Base-by-base conservation (phyloP, 2,797 vertebrate genomes). In the Rhinatrema bivittatum region DNA sequence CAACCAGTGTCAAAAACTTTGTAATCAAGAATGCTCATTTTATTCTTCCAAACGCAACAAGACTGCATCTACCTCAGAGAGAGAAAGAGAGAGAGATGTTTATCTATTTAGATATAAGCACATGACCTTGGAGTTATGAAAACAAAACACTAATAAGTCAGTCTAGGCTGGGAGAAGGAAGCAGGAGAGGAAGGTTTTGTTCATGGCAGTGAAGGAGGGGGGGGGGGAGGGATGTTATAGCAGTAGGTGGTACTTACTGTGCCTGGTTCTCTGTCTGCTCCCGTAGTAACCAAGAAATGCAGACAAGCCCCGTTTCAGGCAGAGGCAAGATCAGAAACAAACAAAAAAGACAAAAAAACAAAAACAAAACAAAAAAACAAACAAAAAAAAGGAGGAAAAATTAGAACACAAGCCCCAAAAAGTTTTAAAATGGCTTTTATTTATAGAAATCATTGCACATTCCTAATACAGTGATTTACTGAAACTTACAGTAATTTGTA, bases 211-310 rank as follows among this genome's bases (percentile, higher is more conserved):
- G n/a, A n/a, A n/a, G n/a, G n/a, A n/a, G n/a, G n/a, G n/a, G n/a
- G n/a, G n/a, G n/a, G n/a, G n/a, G n/a, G n/a, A n/a, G n/a, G n/a
- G n/a, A n/a, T n/a, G n/a, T n/a, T n/a, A n/a, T n/a, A n/a, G n/a
- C n/a, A n/a, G n/a, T 52, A 62, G 29, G 56, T 60, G 61, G 70
- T 88, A 93, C 91, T 94, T 89, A 96, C 91, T 68, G 91, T 93
- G 86, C 91, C 72, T 2, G 91, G 88, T 53, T 96, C 91, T 77
- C 91, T 86, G 50, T 96, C 91, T 96, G 75, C 78, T 86, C 74
- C 82, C 76, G 72, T 62, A 66, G 79, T 75, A 79, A 87, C 69
- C 81, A 79, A 87, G 86, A 88, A 75, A 83, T 44, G 75, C 72
- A 84, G 67, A 80, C 76, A 82, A 81, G 78, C 85, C 82, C 78